Evolutionary conservation across 2,888 invertebrate genomes (phyloP).

Genomic region (Bombyx huttoni): DNA sequence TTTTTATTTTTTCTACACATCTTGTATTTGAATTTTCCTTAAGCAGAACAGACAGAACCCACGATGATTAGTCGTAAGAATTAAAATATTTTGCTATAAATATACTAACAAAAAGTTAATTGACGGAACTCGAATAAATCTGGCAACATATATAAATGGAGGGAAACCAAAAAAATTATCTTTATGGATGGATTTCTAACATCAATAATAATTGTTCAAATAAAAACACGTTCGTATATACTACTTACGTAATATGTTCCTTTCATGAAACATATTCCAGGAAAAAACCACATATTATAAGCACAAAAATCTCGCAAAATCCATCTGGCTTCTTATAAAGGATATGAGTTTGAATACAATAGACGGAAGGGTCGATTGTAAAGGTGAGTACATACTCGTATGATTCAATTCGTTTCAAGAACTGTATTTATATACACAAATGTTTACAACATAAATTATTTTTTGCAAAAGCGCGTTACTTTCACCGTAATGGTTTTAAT

Average conservation of each 20-base stretch:
- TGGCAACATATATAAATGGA: neutral
- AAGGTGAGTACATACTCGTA: neutral
- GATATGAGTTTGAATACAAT: slow-evolving; percentile 13
- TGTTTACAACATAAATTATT: no score
- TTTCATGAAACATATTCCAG: neutral
- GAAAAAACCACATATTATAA: neutral
- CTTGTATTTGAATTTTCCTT: no score
- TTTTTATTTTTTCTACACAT: no score
- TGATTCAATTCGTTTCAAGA: neutral
- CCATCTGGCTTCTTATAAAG: neutral
- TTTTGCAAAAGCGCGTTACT: no score
- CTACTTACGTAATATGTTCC: neutral
- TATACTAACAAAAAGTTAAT: no score
- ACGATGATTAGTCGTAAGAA: no score
- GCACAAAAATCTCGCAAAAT: neutral
- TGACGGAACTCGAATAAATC: neutral
- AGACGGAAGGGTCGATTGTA: slow-evolving; percentile 12
- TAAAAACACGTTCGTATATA: neutral
- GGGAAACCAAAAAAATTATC: neutral
- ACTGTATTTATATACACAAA: neutral
- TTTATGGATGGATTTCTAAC: neutral
- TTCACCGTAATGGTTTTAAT: no score
- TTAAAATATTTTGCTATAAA: no score
- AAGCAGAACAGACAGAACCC: no score
- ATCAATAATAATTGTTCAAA: neutral